Evolutionary conservation across 1,140 invertebrate species (phyloP), one percentile per base, ranked within the genome.

Genomic region (Ceratina japonica): DNA sequence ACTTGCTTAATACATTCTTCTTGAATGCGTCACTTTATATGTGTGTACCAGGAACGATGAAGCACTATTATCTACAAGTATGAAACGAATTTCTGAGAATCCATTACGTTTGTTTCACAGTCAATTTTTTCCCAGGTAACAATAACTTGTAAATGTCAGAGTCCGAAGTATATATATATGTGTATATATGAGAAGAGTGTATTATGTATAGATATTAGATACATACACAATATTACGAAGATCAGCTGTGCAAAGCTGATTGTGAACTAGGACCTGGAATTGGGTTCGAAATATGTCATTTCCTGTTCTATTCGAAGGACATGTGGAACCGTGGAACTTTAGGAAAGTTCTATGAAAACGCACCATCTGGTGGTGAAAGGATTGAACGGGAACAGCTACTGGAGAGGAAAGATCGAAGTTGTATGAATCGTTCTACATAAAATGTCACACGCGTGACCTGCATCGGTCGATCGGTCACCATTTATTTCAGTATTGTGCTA

Each of bases 191-290:
- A 31, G 16, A 16, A 49, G n/a, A 44, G 44, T 15, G 7, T 68
- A 68, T 27, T 5, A 24, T 18, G 56, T 20, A 20, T 20, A 58
- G 7, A 20, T 20, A 58, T n/a, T n/a, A n/a, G 3, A 61, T n/a
- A 27, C 0, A 61, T n/a, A 27, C 0, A 37, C 16, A 12, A 77
- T 24, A 54, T 13, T 22, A 68, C 20, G 37, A 7, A 18, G 27
- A 77, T 77, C 75, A 77, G 66, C 75, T 77, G 66, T 77, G 16
- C 58, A 51, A 62, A 31, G 13, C 24, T 49, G 5, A 16, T 12
- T 24, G 22, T 15, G 12, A 62, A 3, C 59, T 12, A 20, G 13
- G 37, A 44, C 10, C 37, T 44, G 37, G 37, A 8, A 44, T 44
- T 44, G 37, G 5, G 5, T 44, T 31, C 44, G 13, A 18, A 70